Evolutionary conservation across 1,140 invertebrate genomes (phyloP).

Genomic region (Asobara japonica): DNA sequence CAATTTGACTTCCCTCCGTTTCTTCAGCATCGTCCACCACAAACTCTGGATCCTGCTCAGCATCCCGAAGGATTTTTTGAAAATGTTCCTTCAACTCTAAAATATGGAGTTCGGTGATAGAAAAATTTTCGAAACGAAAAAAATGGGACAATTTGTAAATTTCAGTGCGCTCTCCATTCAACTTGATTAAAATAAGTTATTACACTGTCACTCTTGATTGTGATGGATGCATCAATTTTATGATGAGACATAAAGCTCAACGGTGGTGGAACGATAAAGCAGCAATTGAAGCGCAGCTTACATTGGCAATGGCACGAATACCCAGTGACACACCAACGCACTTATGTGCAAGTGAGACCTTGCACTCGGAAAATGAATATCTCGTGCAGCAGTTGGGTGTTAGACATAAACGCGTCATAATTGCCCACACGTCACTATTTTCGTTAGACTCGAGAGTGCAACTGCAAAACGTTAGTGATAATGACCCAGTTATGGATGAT

Average conservation of each 20-base stretch:
- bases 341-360: background rate
- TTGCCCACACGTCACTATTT: background rate
- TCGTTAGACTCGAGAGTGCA: background rate
- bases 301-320: slow-evolving; percentile 49
- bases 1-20: slow-evolving; percentile 47
- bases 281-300: background rate
- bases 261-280: background rate
- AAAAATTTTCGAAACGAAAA: too few species aligned
- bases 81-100: slow-evolving; percentile 40
- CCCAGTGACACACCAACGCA: slow-evolving; percentile 43
- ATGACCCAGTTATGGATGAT: background rate
- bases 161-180: too few species aligned
- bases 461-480: background rate
- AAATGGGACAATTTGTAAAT: background rate
- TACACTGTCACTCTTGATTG: background rate
- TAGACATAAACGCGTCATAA: background rate
- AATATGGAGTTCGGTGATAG: too few species aligned
- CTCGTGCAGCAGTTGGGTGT: slow-evolving; percentile 16
- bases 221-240: background rate
- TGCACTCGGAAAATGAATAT: slow-evolving; percentile 2
- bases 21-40: slow-evolving; percentile 45
- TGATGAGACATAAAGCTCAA: background rate
- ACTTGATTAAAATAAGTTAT: background rate
- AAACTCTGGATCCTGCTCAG: slow-evolving; percentile 53
- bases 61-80: slow-evolving; percentile 45